phyloP scores from a whole-genome alignment of 2,797 vertebrate genomes.

The Kryptolebias ocellatus region DNA sequence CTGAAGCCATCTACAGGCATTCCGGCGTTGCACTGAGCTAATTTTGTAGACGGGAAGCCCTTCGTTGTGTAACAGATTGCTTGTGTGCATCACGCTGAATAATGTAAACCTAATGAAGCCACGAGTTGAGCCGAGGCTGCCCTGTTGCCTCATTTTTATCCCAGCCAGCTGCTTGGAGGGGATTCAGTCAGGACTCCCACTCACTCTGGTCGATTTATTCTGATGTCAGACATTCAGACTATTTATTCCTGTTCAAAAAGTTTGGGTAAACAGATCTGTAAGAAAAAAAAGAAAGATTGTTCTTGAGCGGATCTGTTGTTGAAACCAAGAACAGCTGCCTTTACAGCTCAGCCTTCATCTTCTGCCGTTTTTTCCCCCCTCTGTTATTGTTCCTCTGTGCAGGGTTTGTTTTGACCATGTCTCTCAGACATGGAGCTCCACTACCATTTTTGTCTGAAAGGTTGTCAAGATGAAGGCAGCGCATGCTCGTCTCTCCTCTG shows the following conservation, averaged over 20 bases:
- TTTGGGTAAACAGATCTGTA: slow-evolving; percentile 8
- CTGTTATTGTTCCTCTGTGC: slow-evolving; percentile 17
- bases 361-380: neutral
- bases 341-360: neutral
- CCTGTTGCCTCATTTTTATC: slow-evolving; percentile 14
- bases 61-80: slow-evolving; percentile 30
- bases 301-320: neutral
- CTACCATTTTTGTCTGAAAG: slow-evolving; percentile 38
- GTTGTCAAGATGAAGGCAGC: slow-evolving; percentile 27
- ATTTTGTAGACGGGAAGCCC: slow-evolving; percentile 22
- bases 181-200: slow-evolving; percentile 24
- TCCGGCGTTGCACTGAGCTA: slow-evolving; percentile 10
- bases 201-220: slow-evolving; percentile 13
- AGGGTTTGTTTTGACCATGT: slow-evolving; percentile 28
- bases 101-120: slow-evolving; percentile 55
- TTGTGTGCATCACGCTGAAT: slow-evolving; percentile 28
- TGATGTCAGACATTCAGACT: neutral
- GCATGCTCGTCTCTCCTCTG: slow-evolving; percentile 14
- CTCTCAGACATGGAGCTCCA: slow-evolving; percentile 23
- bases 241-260: slow-evolving; percentile 15
- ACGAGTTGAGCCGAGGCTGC: slow-evolving; percentile 28
- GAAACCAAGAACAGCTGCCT: neutral
- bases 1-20: slow-evolving; percentile 8
- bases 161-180: slow-evolving; percentile 23
- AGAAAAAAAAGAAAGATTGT: neutral